Conservation (phyloP, 2,797 vertebrate species). For the Microchirus variegatus region DNA sequence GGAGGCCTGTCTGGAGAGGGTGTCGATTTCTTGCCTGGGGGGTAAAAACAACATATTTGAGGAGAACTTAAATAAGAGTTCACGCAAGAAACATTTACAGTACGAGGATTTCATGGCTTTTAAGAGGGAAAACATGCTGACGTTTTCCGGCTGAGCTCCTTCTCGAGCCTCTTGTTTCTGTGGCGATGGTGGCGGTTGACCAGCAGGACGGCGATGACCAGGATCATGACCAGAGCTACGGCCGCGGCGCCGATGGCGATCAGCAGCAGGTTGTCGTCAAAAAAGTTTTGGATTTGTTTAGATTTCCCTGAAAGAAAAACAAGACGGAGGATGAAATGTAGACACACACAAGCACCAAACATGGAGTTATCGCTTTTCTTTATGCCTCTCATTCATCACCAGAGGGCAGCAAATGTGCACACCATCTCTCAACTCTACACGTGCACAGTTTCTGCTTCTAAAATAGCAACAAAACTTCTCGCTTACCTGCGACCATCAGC, state of each 20-base stretch:
- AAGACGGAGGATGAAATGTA: no score
- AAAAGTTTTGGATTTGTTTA: accelerated
- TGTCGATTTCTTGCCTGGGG: constrained; percentile 79
- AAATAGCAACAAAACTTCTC: constrained; percentile 4
- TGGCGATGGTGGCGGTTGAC: constrained; percentile 85
- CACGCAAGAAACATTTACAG: constrained; percentile 3
- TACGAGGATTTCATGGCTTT: neutral
- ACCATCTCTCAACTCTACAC: neutral
- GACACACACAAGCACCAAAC: neutral
- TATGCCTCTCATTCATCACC: constrained; percentile 24
- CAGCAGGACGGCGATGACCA: constrained; percentile 82
- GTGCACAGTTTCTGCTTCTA: neutral
- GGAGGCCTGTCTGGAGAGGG: constrained; percentile 81
- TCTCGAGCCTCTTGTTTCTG: constrained; percentile 83
- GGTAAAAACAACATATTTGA: constrained; percentile 14
- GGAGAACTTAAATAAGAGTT: constrained; percentile 8
- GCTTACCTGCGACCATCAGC: constrained; percentile 52
- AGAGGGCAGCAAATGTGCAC: constrained; percentile 56
- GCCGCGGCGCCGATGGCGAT: constrained; percentile 82
- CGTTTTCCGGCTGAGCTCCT: constrained; percentile 82
- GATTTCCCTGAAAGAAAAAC: constrained; percentile 24
- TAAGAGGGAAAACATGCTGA: constrained; percentile 64
- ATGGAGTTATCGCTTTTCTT: neutral
- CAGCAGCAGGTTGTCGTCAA: constrained; percentile 74
- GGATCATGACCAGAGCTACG: constrained; percentile 78